These are phyloP conservation scores for Zonitis immaculata DNA, from an alignment of 2,888 invertebrate genomes.

Conservation along the genomic window DNA sequence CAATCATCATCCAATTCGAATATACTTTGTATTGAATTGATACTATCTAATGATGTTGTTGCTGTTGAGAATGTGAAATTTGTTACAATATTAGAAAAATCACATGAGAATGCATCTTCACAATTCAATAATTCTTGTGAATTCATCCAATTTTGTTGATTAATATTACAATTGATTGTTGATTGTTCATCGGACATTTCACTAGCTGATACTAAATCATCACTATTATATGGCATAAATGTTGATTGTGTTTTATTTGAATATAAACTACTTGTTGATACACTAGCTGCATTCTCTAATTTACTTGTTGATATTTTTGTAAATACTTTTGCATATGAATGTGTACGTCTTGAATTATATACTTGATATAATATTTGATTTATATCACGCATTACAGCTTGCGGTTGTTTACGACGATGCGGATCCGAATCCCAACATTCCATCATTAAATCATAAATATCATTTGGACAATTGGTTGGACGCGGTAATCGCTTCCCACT, in stretches of 20 bases:
- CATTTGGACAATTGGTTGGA: constrained; percentile 65
- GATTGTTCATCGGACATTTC: constrained; percentile 10
- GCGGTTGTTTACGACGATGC: constrained; percentile 68
- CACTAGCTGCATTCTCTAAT: constrained; percentile 11
- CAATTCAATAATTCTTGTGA: constrained; percentile 33
- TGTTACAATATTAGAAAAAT: constrained; percentile 43
- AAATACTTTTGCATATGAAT: constrained; percentile 55
- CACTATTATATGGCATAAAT: constrained; percentile 9
- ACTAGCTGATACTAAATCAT: constrained; percentile 15
- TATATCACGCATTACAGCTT: constrained; percentile 80
- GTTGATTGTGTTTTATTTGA: constrained; percentile 38
- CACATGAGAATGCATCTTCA: constrained; percentile 40
- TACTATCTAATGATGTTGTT: constrained; percentile 45
- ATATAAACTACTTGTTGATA: constrained; percentile 41
- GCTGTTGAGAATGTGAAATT: constrained; percentile 43
- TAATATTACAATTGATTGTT: neutral
- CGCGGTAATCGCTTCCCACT: constrained; percentile 64
- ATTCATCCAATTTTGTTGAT: constrained; percentile 20
- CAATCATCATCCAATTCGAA: constrained; percentile 56
- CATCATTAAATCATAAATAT: constrained; percentile 70
- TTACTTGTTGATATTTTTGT: constrained; percentile 21
- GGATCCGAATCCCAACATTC: constrained; percentile 79
- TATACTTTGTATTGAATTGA: constrained; percentile 52
- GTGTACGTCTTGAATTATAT: constrained; percentile 58
- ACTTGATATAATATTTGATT: constrained; percentile 73